Evolutionary conservation across 2,113 vertebrate genomes (phyloP), one percentile per base, ranked within the genome.

Genomic region (Cyprinodon variegatus): DNA sequence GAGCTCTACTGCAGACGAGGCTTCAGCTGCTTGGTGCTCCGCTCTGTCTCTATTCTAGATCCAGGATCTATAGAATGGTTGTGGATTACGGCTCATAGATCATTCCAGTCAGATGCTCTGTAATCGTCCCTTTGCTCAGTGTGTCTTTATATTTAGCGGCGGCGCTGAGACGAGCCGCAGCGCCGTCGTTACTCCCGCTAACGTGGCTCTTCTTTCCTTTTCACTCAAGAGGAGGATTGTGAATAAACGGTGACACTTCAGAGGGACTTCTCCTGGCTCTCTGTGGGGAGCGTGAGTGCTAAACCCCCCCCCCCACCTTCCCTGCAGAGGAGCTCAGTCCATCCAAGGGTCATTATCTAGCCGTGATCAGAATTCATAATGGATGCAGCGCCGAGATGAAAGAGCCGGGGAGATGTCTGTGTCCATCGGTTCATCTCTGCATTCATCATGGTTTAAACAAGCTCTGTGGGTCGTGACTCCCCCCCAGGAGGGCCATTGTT

Each of bases 281-380:
- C 73, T 15, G 65, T 20, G 12, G 72, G 74, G 68, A 71, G 67
- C 6, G 59, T 72, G 67, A 0, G n/a, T 75, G 63, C 61, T 79
- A 64, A 64, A 57, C 50, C 50, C 38, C 3, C 5, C 61, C 66
- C 9, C 14, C 3, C 38, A n/a, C 53, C 22, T 79, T 57, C 14
- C 76, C 74, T 8, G 15, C 82, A 82, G 85, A 86, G 73, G 53
- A 4, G 78, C 72, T 82, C 61, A 71, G 85, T 83, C 86, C 78
- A 85, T 87, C 72, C 41, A 22, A 80, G 76, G 88, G 90, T 93
- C 89, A 87, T 90, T 90, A 90, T 81, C 65, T 40, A 53, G 74
- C 74, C 60, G 77, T 87, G 90, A 88, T 83, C 79, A 66, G 84
- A 90, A 93, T 93, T 77, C 73, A 61, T 85, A 90, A 90, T 66